A percentile compares a stretch with the other conserved stretches of the same genome.
Evolutionary conservation across 2,888 invertebrate species (phyloP).

Genomic region (Eretmocerus hayati): DNA sequence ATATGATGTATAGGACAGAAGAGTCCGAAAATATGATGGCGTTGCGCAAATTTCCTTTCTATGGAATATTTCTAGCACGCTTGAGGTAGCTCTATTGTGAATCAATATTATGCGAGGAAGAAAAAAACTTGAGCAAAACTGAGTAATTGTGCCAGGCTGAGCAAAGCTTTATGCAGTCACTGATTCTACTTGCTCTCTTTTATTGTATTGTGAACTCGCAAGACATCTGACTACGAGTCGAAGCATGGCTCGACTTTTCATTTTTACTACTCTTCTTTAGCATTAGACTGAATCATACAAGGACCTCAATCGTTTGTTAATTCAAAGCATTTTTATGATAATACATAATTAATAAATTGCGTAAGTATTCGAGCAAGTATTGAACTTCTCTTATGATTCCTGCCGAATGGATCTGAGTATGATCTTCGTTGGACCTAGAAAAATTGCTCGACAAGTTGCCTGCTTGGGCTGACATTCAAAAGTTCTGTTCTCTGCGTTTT

Average conservation of each 20-base stretch:
- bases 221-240: conserved; percentile 15
- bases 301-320: conserved; percentile 21
- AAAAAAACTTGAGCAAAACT: no score
- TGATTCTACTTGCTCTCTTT: conserved; percentile 20
- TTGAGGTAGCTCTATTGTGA: conserved; percentile 1
- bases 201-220: no score
- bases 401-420: conserved; percentile 18
- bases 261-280: conserved; percentile 12
- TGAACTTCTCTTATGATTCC: conserved; percentile 22
- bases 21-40: conserved; percentile 13
- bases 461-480: no score
- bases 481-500: no score
- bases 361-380: conserved; percentile 17
- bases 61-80: conserved; percentile 9
- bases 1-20: conserved; percentile 9
- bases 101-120: not conserved
- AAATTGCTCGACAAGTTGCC: no score
- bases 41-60: conserved; percentile 7
- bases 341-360: conserved; percentile 8
- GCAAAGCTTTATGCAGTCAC: conserved; percentile 17
- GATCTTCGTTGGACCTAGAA: no score
- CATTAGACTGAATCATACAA: conserved; percentile 19
- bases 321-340: conserved; percentile 17
- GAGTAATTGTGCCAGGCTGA: conserved; percentile 12
- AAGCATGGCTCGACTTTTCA: conserved; percentile 11